Evolutionary conservation across 1,140 invertebrate species (phyloP), one percentile per base, ranked within the genome.

Genomic region (Charaxes varanes): DNA sequence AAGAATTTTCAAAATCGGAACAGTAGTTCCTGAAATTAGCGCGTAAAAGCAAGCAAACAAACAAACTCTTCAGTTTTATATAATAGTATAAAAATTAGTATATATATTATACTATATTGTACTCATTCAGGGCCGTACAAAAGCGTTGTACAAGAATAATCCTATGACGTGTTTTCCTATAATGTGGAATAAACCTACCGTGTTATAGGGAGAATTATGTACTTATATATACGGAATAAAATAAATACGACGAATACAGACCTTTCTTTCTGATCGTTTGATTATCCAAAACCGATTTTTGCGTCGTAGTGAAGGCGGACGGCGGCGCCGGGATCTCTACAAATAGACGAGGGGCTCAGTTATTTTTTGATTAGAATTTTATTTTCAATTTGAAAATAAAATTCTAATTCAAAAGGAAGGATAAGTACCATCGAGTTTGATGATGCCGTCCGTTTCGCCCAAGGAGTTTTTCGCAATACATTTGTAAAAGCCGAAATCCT

Each of bases 381-480:
- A n/a, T 18, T 13, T 28, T 28, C 31, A 28, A 27, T 28, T 28
- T 40, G n/a, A 33, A 46, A 46, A 27, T 33, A 15, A 46, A 40
- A 24, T 27, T 27, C 23, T 10, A 34, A 18, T 38, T 35, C 23
- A 35, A 36, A 40, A 35, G 19, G 7, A 32, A 11, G 23, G 24
- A 24, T 24, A 53, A 69, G 77, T 77, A 88, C 87, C 87, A 54
- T 87, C 85, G 8, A 88, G 62, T 58, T 84, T 85, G 35, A 88
- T 88, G 46, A 85, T 84, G 15, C 86, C 86, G 50, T 88, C 86
- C 2, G 86, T 87, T 55, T 88, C 86, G 2, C 87, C 87, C 17
- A 88, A 58, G 2, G 85, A 82, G 61, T 88, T 88, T 67, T 88
- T 88, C 2, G 87, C 86, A 28, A 88, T 84, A 57, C 87, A 88